These are phyloP conservation scores for Chrysocyon brachyurus DNA, from an alignment of 2,797 vertebrate genomes.

Conservation along the genomic window DNA sequence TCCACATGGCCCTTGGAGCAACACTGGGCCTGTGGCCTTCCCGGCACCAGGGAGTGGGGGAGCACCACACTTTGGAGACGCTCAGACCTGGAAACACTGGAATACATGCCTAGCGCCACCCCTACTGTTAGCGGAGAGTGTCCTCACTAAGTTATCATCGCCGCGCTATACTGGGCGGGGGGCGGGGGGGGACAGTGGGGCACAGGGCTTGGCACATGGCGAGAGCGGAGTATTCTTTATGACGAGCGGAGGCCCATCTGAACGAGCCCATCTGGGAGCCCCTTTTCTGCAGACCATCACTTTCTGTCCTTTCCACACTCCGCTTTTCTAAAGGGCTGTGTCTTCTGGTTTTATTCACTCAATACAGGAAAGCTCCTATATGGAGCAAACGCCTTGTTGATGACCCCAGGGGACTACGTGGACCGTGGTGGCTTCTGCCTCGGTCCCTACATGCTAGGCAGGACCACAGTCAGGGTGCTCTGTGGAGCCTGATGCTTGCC, in stretches of 20 bases:
- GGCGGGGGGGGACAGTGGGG: accelerated
- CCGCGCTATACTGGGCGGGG: too few relatives aligned
- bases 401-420: background rate
- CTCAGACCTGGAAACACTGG: background rate
- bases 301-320: background rate
- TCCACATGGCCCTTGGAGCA: background rate
- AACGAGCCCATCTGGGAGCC: accelerated
- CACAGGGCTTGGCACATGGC: accelerated
- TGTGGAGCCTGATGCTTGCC: background rate
- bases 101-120: accelerated
- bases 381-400: background rate
- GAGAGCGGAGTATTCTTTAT: background rate
- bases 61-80: background rate
- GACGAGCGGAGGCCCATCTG: too few relatives aligned
- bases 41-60: background rate
- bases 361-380: background rate
- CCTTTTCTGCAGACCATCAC: background rate
- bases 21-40: background rate
- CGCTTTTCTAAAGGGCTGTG: background rate
- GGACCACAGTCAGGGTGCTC: background rate
- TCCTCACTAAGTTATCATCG: background rate
- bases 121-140: background rate
- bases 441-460: background rate
- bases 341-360: background rate
- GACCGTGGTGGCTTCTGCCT: background rate